phyloP scores from a whole-genome alignment of 1,140 invertebrate species.

The Limonius californicus region DNA sequence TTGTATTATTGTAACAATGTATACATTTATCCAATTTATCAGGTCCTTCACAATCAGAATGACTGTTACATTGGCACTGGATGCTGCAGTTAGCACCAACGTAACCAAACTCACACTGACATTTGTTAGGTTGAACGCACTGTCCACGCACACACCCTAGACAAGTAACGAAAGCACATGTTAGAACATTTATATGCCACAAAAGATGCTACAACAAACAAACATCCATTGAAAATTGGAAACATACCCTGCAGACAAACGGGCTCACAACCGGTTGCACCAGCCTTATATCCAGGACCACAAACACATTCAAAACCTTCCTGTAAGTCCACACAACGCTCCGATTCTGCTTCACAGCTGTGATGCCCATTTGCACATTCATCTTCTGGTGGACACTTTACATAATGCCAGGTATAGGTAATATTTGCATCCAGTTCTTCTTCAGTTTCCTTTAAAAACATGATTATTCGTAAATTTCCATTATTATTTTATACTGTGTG shows the following conservation, averaged over 20 bases:
- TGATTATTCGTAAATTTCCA: background rate
- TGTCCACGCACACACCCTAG: slow-evolving; percentile 81
- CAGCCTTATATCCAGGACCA: slow-evolving; percentile 69
- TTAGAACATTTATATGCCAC: background rate
- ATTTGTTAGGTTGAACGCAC: slow-evolving; percentile 81
- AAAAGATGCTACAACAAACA: background rate
- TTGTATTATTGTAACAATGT: slow-evolving; percentile 89
- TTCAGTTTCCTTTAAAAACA: background rate
- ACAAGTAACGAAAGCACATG: background rate
- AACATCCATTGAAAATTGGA: background rate
- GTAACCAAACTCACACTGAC: slow-evolving; percentile 91
- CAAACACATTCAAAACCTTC: slow-evolving; percentile 80
- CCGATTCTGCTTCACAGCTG: slow-evolving; percentile 78
- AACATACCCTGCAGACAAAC: slow-evolving; percentile 66
- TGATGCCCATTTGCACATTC: slow-evolving; percentile 92
- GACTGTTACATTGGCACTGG: slow-evolving; percentile 91
- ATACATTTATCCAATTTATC: slow-evolving; percentile 78
- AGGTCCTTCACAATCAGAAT: slow-evolving; percentile 85
- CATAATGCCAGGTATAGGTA: slow-evolving; percentile 78
- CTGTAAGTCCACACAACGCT: slow-evolving; percentile 73
- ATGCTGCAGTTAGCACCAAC: slow-evolving; percentile 91
- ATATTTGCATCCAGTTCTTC: slow-evolving; percentile 38
- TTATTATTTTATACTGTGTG: too few species aligned
- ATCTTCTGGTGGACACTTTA: slow-evolving; percentile 85
- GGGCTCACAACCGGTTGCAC: slow-evolving; percentile 65